Percentiles rank a stretch among this genome's conserved stretches.
phyloP scores from a whole-genome alignment of 2,888 invertebrate genomes.

The Lomographa bimaculata region DNA sequence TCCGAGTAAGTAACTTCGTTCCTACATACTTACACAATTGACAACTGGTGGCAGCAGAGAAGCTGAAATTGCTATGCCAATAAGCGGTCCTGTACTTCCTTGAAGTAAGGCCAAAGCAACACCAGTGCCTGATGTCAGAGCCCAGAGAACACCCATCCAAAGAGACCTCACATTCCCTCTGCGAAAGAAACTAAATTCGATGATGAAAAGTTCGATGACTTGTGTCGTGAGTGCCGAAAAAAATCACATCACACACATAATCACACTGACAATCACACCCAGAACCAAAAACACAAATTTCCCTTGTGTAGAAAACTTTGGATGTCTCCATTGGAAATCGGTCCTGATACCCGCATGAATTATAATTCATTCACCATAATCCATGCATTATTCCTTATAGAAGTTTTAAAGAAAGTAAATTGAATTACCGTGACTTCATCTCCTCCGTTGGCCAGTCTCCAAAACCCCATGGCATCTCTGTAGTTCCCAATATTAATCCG shows the following conservation, averaged over 20 bases:
- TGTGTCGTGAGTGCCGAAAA: too few relatives aligned
- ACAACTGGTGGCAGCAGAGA: constrained; percentile 93
- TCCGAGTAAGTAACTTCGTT: too few relatives aligned
- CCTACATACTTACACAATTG: constrained; percentile 91
- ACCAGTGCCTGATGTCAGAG: constrained; percentile 89
- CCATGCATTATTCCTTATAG: too few relatives aligned
- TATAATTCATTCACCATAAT: too few relatives aligned
- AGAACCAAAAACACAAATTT: too few relatives aligned
- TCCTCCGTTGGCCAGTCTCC: constrained; percentile 91
- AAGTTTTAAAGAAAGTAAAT: background rate
- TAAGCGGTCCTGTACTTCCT: constrained; percentile 92
- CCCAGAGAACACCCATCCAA: constrained; percentile 91
- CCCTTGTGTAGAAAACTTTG: too few relatives aligned
- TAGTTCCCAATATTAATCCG: constrained; percentile 88
- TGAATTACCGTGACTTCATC: constrained; percentile 87
- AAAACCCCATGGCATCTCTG: constrained; percentile 90
- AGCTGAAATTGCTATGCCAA: constrained; percentile 95
- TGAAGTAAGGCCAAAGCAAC: constrained; percentile 93
- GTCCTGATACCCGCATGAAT: too few relatives aligned
- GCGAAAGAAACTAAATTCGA: too few relatives aligned
- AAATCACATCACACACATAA: too few relatives aligned
- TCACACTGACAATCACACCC: too few relatives aligned
- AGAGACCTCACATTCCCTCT: constrained; percentile 88
- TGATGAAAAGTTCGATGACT: too few relatives aligned
- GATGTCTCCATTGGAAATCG: too few relatives aligned